Base-by-base conservation (phyloP, 2,797 vertebrate genomes). In the Sebastes melanostomus region DNA sequence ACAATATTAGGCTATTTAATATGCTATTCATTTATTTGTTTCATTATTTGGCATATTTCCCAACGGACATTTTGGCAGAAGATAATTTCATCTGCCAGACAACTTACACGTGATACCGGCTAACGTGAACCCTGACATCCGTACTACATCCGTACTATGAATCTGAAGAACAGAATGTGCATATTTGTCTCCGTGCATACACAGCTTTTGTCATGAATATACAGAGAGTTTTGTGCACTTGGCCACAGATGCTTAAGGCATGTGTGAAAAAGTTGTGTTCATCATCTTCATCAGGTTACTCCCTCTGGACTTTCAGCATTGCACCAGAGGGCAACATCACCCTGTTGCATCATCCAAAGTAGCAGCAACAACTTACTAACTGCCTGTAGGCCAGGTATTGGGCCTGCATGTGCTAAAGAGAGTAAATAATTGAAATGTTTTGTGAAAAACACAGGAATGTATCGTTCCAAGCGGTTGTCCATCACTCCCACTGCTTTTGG, bases 341-440 rank as follows among this genome's bases (percentile, higher is more conserved):
- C 20, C 16, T 69, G 69, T 89, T 89, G 80, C 87, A 76, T 91
- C 88, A 90, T 74, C 34, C 22, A 78, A 83, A 88, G 78, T 38
- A 85, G 71, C 81, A 78, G 78, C 81, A 87, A 66, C 65, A 79
- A 77, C 66, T 78, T 72, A 78, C 66, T 63, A 63, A 58, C 75
- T 63, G 87, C 85, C 70, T 75, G 55, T 25, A 66, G 75, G 72
- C 56, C 67, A 80, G 36, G 73, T 67, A 75, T 59, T 56, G 27
- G 56, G 42, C n/a, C 27, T 54, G 80, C 74, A 73, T 80, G 56
- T 71, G 59, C 69, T 58, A 66, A 69, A 80, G 24, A 72, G 63
- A 78, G 56, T 86, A 70, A 89, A 90, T 91, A 82, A 85, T 87
- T 86, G 46, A 87, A 81, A 85, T 78, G 68, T 78, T 82, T 78